These are phyloP conservation scores for Morinoia aosen DNA, from an alignment of 2,888 invertebrate genomes.

Conservation along the genomic window DNA sequence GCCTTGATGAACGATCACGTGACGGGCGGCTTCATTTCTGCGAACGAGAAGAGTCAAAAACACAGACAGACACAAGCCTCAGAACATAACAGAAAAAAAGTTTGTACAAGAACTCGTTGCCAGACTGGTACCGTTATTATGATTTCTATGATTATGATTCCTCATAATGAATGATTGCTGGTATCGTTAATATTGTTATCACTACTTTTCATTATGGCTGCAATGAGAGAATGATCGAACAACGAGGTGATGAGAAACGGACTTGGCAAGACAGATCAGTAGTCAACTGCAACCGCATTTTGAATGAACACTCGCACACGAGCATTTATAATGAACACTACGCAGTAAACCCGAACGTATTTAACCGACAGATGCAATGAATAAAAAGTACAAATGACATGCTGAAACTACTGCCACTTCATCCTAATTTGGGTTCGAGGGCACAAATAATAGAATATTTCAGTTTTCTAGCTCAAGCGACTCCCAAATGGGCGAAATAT, in stretches of 20 bases:
- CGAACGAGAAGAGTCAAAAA: background rate
- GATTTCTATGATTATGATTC: background rate
- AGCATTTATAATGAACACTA: no score
- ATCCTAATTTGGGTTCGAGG: background rate
- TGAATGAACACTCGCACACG: no score
- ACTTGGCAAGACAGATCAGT: no score
- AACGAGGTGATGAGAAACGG: background rate
- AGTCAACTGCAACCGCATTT: no score
- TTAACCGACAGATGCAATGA: background rate
- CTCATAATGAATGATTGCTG: background rate
- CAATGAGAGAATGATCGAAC: background rate
- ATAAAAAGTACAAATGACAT: background rate
- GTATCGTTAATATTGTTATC: background rate
- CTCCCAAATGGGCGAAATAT: background rate
- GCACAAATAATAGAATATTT: background rate
- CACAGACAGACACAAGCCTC: background rate
- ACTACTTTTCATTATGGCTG: background rate
- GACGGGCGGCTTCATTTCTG: background rate
- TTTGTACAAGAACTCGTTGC: conserved; percentile 17
- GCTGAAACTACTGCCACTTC: background rate
- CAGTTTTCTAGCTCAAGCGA: background rate
- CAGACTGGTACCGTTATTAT: background rate
- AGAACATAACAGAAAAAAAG: background rate
- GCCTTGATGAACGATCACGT: background rate
- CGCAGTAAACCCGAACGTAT: no score